Evolutionary conservation across 2,888 invertebrate species (phyloP).

Genomic region (Eudasyphora cyanicolor): DNA sequence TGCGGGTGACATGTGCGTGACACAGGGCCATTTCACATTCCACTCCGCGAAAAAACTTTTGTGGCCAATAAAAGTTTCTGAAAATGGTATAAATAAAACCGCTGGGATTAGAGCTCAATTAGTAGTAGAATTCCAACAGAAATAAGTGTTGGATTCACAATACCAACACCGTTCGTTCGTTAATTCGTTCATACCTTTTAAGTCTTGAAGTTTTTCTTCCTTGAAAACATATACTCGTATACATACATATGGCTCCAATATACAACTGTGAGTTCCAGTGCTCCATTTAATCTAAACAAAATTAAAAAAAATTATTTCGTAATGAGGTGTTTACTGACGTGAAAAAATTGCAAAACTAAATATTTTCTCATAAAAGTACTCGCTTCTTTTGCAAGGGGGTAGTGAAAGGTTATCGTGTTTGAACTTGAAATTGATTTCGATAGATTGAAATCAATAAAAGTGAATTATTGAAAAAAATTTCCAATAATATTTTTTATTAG

Average conservation of each 20-base stretch:
- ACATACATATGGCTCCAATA: not conserved
- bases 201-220: not conserved
- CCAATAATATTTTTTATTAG: slow-evolving; percentile 31
- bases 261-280: not conserved
- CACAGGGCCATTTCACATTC: not conserved
- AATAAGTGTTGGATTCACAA: not conserved
- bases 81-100: slow-evolving; percentile 37
- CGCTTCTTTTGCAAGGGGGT: not conserved
- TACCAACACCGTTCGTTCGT: not conserved
- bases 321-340: not conserved
- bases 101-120: slow-evolving; percentile 30
- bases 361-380: no score
- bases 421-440: slow-evolving; percentile 36
- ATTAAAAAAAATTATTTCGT: no score
- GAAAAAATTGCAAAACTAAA: not conserved
- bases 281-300: not conserved
- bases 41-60: not conserved
- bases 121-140: slow-evolving; percentile 11
- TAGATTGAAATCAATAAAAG: slow-evolving; percentile 53
- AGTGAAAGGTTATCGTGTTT: slow-evolving; percentile 32
- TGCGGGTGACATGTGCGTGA: slow-evolving; percentile 37
- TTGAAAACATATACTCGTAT: no score
- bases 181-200: not conserved
- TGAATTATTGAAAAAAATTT: slow-evolving; percentile 45
- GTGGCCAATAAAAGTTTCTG: slow-evolving; percentile 48